Conservation (phyloP, 2,888 invertebrate genomes). For the Spicauda simplicius region DNA sequence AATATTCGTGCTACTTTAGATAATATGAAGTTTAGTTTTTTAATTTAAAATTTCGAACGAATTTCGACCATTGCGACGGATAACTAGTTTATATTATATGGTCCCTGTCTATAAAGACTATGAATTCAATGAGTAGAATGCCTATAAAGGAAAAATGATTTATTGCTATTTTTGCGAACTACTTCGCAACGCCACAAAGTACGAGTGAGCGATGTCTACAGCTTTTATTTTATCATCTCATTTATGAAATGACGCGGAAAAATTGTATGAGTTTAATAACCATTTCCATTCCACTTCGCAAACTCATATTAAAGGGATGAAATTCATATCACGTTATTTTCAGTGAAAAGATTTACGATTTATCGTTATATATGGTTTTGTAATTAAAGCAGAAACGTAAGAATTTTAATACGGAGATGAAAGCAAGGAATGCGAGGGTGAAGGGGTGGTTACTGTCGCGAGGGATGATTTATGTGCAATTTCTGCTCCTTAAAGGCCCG, state of each 20-base stretch:
- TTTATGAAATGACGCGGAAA: neutral
- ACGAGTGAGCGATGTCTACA: neutral
- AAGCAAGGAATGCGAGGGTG: conserved; percentile 21
- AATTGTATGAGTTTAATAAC: neutral
- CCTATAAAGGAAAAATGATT: no score
- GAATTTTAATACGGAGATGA: conserved; percentile 31
- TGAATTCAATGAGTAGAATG: no score
- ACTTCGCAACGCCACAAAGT: no score
- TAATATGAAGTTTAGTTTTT: no score
- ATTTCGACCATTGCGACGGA: no score
- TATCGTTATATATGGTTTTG: conserved; percentile 29
- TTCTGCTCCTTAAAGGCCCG: conserved; percentile 19
- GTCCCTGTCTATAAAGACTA: no score
- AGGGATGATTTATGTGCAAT: conserved; percentile 35
- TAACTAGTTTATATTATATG: no score
- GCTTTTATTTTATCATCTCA: neutral
- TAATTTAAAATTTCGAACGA: no score
- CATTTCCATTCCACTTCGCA: conserved; percentile 1
- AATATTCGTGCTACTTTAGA: no score
- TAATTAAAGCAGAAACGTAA: conserved; percentile 34
- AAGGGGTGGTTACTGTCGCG: conserved; percentile 18
- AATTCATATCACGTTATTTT: conserved; percentile 8
- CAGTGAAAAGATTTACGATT: conserved; percentile 30
- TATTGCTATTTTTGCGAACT: no score
- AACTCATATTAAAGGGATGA: conserved; percentile 10